A percentile compares a stretch with the other conserved stretches of the same genome.
Evolutionary conservation across 2,797 vertebrate genomes (phyloP).

Genomic region (Chelmon rostratus): DNA sequence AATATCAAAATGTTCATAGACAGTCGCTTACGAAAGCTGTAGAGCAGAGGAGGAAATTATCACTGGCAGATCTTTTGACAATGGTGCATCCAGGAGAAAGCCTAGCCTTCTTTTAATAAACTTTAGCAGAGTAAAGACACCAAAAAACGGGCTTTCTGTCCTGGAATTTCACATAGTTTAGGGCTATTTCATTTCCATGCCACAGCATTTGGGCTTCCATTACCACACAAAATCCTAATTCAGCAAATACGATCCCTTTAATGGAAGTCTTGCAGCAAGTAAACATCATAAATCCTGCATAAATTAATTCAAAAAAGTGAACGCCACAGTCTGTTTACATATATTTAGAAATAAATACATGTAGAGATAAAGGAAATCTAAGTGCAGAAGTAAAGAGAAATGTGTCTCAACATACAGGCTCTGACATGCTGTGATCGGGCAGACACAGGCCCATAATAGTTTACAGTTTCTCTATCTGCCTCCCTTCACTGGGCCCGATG

Average conservation of each 20-base stretch:
- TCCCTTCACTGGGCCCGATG: slow-evolving; percentile 34
- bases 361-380: slow-evolving; percentile 16
- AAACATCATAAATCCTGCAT: neutral
- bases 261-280: neutral
- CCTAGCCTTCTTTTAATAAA: neutral
- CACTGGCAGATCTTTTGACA: slow-evolving; percentile 33
- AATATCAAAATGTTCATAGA: slow-evolving; percentile 33
- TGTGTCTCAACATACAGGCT: slow-evolving; percentile 37
- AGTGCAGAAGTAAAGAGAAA: slow-evolving; percentile 38
- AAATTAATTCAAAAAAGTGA: slow-evolving; percentile 1
- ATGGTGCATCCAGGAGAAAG: neutral
- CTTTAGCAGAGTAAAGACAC: neutral
- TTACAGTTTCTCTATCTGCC: slow-evolving; percentile 52
- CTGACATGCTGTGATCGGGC: slow-evolving; percentile 58
- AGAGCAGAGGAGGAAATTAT: slow-evolving; percentile 1
- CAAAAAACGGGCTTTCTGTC: slow-evolving; percentile 1
- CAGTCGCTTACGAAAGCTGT: slow-evolving; percentile 12
- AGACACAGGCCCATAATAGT: slow-evolving; percentile 39
- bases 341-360: slow-evolving; percentile 13
- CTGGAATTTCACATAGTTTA: neutral
- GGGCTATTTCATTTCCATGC: slow-evolving; percentile 15
- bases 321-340: slow-evolving; percentile 26
- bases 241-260: neutral
- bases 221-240: slow-evolving; percentile 8
- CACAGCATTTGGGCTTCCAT: neutral